Conservation (phyloP, 2,888 invertebrate genomes). For the Lacanobia oleracea region DNA sequence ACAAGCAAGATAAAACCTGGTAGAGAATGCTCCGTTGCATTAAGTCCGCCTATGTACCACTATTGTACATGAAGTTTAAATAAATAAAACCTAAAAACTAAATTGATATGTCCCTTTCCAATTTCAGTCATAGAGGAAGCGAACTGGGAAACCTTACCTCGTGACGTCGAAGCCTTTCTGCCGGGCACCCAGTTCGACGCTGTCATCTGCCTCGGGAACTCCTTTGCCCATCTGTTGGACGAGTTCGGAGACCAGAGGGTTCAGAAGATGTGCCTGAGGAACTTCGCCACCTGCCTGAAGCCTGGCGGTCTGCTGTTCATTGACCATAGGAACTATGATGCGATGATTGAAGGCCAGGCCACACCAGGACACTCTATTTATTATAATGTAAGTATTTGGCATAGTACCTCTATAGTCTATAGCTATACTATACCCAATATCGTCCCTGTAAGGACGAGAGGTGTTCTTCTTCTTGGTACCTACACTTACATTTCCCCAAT, state of each 20-base stretch:
- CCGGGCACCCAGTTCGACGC: conserved; percentile 95
- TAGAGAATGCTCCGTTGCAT: no score
- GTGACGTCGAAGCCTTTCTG: conserved; percentile 92
- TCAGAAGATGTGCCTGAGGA: conserved; percentile 94
- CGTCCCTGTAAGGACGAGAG: no score
- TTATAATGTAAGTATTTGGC: conserved; percentile 93
- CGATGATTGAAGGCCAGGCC: conserved; percentile 93
- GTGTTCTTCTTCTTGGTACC: no score
- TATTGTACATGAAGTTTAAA: no score
- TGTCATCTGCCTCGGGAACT: conserved; percentile 97
- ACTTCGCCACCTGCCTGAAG: conserved; percentile 95
- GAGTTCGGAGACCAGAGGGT: conserved; percentile 94
- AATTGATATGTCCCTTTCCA: neutral
- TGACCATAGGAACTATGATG: conserved; percentile 97
- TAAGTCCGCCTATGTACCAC: no score
- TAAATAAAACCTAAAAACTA: no score
- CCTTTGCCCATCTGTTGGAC: conserved; percentile 97
- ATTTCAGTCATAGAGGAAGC: conserved; percentile 96
- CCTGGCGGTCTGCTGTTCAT: conserved; percentile 96
- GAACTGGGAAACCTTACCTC: conserved; percentile 95
- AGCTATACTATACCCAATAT: no score
- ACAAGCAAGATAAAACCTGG: no score
- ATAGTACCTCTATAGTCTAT: neutral
- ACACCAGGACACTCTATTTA: conserved; percentile 96
- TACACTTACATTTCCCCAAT: no score